These are phyloP conservation scores for Gambusia holbrooki DNA, from an alignment of 2,113 vertebrate genomes.

Conservation along the genomic window DNA sequence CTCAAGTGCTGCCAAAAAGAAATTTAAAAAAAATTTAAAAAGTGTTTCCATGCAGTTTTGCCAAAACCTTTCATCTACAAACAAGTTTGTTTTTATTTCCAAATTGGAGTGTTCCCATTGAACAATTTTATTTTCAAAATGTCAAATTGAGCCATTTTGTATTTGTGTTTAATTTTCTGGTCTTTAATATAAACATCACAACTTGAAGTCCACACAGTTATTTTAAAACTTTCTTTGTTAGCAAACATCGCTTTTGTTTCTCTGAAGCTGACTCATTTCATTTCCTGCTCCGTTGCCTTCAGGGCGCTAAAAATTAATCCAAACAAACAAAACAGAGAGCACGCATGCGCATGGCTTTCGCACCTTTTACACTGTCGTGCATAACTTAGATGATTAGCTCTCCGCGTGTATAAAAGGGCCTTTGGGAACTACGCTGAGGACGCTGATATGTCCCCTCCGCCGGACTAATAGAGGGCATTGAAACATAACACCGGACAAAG, in stretches of 20 bases:
- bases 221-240: not conserved
- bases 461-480: slow-evolving; percentile 84
- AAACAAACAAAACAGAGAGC: not conserved
- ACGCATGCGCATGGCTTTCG: slow-evolving; percentile 3
- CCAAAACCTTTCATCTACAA: no score
- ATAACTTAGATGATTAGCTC: slow-evolving; percentile 69
- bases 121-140: no score
- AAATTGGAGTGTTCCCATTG: no score
- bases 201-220: not conserved
- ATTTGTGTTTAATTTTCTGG: not conserved
- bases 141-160: no score
- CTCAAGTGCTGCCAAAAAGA: no score
- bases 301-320: not conserved
- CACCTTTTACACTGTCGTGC: slow-evolving; percentile 44
- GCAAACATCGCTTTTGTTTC: no score
- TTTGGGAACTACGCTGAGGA: slow-evolving; percentile 76
- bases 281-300: slow-evolving; percentile 8
- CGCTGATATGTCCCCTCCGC: slow-evolving; percentile 84
- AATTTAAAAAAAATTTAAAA: no score
- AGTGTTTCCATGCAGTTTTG: no score
- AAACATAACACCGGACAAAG: slow-evolving; percentile 93
- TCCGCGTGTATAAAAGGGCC: slow-evolving; percentile 48
- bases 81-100: no score
- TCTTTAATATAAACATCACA: not conserved
- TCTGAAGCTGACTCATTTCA: no score